Evolutionary conservation across 2,797 vertebrate species (phyloP).

Genomic region (Gallirallus australis): DNA sequence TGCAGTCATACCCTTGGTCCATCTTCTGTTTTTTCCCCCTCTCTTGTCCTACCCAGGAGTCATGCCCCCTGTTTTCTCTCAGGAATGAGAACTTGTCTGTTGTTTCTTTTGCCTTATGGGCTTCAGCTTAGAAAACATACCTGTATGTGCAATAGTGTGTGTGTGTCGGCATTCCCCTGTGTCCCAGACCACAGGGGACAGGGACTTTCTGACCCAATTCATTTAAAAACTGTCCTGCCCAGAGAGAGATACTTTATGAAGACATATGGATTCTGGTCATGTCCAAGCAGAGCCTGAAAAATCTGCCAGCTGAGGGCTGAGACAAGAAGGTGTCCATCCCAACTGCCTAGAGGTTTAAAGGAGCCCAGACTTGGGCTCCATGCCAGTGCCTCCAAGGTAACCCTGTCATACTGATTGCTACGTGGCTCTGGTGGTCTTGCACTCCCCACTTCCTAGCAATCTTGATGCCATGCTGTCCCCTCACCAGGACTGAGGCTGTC

Average conservation of each 20-base stretch:
- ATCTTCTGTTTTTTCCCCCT: neutral
- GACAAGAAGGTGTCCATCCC: neutral
- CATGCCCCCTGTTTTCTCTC: neutral
- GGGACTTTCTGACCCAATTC: neutral
- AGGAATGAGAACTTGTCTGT: neutral
- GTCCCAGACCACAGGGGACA: neutral
- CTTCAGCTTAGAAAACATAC: neutral
- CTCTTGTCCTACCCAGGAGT: neutral
- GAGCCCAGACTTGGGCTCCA: fast-evolving
- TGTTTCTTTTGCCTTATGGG: neutral
- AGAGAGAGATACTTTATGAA: neutral
- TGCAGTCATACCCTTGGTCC: neutral
- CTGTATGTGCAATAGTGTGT: neutral
- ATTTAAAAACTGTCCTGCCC: neutral
- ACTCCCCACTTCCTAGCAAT: neutral
- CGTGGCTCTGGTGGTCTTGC: neutral
- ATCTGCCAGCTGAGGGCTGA: neutral
- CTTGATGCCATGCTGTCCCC: neutral
- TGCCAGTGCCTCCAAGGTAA: neutral
- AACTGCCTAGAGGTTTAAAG: neutral
- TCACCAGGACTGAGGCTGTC: neutral
- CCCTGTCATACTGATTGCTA: neutral
- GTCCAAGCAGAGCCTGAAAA: neutral
- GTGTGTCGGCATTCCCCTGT: neutral
- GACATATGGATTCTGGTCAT: neutral